These are phyloP conservation scores for Globia sparganii DNA, from an alignment of 2,888 invertebrate species.

Conservation along the genomic window DNA sequence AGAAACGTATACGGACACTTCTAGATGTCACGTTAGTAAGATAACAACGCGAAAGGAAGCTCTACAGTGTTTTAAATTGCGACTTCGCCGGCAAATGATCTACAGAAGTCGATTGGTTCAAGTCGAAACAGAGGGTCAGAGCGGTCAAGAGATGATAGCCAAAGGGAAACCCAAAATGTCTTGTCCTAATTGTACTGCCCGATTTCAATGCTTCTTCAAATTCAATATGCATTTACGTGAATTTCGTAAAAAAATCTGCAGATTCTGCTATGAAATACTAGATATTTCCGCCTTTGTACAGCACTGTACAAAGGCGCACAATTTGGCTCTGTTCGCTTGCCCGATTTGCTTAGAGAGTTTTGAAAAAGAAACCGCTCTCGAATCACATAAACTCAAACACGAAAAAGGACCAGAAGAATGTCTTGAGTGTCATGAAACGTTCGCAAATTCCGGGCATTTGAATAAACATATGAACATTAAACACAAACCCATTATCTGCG, in stretches of 20 bases:
- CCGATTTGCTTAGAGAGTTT: constrained; percentile 69
- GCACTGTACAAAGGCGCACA: constrained; percentile 67
- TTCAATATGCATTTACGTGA: constrained; percentile 73
- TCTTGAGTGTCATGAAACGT: constrained; percentile 71
- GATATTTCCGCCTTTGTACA: constrained; percentile 56
- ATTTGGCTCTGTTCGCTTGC: constrained; percentile 64
- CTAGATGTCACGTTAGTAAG: constrained; percentile 50
- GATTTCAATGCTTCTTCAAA: constrained; percentile 57
- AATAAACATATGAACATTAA: constrained; percentile 65
- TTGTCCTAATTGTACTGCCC: constrained; percentile 72
- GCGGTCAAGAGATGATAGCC: constrained; percentile 2
- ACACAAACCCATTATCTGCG: constrained; percentile 70
- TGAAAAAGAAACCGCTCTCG: constrained; percentile 50
- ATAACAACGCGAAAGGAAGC: constrained; percentile 57
- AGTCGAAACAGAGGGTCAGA: not conserved
- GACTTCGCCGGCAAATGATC: constrained; percentile 35
- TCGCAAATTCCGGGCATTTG: constrained; percentile 60
- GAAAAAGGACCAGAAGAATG: constrained; percentile 66
- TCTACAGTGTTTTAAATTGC: constrained; percentile 52
- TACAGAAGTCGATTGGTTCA: constrained; percentile 31
- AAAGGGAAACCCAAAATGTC: constrained; percentile 44
- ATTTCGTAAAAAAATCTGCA: constrained; percentile 70
- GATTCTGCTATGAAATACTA: constrained; percentile 68
- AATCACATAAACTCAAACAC: constrained; percentile 60
- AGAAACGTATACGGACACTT: constrained; percentile 49